Evolutionary conservation across 1,140 invertebrate genomes (phyloP).

Genomic region (Tachypleus tridentatus): DNA sequence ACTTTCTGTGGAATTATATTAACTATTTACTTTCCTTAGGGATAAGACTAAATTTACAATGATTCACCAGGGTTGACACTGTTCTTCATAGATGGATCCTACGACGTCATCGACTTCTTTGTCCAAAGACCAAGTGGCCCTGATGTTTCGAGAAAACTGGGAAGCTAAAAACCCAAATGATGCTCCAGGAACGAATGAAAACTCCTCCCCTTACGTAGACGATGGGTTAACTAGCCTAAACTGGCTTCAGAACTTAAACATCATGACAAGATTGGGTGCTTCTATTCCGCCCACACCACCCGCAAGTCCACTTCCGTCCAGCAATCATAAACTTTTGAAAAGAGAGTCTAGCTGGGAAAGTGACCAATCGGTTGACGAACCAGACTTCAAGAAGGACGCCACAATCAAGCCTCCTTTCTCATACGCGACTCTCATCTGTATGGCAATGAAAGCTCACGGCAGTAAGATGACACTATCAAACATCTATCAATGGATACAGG

Average conservation of each 20-base stretch:
- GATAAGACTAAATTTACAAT: no score
- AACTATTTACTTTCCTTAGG: no score
- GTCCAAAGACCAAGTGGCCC: no score
- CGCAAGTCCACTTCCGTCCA: slow-evolving; percentile 43
- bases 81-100: no score
- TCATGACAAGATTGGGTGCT: slow-evolving; percentile 47
- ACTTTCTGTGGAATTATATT: no score
- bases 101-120: no score
- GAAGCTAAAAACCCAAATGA: no score
- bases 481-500: slow-evolving; percentile 83
- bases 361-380: slow-evolving; percentile 37
- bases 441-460: slow-evolving; percentile 80
- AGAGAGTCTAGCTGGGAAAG: no score
- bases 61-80: no score
- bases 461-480: slow-evolving; percentile 78
- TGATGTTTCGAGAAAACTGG: no score
- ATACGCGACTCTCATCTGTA: slow-evolving; percentile 77
- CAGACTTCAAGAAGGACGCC: slow-evolving; percentile 62
- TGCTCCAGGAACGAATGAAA: no score
- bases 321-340: not conserved
- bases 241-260: slow-evolving; percentile 75
- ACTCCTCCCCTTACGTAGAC: slow-evolving; percentile 27
- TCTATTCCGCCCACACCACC: slow-evolving; percentile 64
- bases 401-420: slow-evolving; percentile 80
- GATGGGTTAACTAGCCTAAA: slow-evolving; percentile 62